Base-by-base conservation (phyloP, 1,140 invertebrate species). In the Palaemon carinicauda region DNA sequence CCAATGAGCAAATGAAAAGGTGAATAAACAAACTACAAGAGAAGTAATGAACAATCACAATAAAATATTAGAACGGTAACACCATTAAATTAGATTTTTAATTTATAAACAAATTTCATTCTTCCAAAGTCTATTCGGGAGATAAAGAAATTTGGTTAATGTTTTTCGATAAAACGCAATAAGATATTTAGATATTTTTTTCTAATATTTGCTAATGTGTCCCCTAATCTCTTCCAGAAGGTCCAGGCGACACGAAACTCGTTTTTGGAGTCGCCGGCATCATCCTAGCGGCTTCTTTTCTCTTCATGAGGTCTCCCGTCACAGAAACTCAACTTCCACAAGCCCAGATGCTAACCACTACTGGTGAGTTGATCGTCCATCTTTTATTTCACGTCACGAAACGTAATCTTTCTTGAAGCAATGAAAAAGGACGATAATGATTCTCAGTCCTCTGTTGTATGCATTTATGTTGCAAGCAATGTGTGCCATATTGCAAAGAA, bases 191-290 rank as follows among this genome's bases (percentile, higher is more conserved):
- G 14, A 21, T 29, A 41, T 29, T 53, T 52, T 21, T n/a, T 51
- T 52, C 0, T 52, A 21, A 31, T 71, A 33, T 17, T n/a, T 52
- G 15, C 9, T 51, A 15, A 33, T 5, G 14, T 69, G 17, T 27
- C n/a, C 65, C n/a, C 17, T 31, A 14, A 24, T 69, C 24, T 15
- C 65, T 78, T 60, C 10, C 84, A 86, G 84, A 60, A n/a, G 51
- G 56, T 60, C 10, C 84, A 86, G 84, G 77, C 27, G 51, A 65
- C 19, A 69, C 60, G 4, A 60, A 78, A 7, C 60, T 86, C 29
- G 19, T 86, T 65, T 71, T 86, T 7, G 84, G 84, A n/a, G 84
- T 86, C 19, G 84, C 77, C 19, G 84, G 84, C 10, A 69, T 86
- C 51, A 60, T 86, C 24, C 19, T 86, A 65, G 84, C 84, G 0